Conservation (phyloP, 2,113 vertebrate genomes). For the Paralichthys olivaceus region DNA sequence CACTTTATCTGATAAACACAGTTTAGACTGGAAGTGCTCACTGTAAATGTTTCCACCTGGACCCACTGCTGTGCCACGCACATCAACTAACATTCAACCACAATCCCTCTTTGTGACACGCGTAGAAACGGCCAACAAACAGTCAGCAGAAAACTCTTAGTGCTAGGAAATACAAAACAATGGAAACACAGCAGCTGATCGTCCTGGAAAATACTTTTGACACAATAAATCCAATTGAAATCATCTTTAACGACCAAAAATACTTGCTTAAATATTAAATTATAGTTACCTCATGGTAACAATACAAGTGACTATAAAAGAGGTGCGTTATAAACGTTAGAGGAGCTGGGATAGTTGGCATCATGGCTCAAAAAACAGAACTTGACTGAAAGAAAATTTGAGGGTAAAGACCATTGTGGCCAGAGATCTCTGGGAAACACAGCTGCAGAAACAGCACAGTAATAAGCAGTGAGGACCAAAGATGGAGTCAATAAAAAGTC, state of each 20-base stretch:
- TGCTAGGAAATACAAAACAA: background rate
- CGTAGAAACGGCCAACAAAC: background rate
- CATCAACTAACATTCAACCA: constrained; percentile 13
- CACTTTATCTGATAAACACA: constrained; percentile 63
- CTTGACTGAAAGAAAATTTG: background rate
- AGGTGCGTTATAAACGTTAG: background rate
- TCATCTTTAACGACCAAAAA: background rate
- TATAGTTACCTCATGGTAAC: background rate
- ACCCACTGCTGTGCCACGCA: constrained; percentile 34
- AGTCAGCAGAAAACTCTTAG: background rate
- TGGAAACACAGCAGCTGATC: background rate
- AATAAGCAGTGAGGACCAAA: constrained; percentile 3
- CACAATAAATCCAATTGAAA: background rate
- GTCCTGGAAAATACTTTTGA: background rate
- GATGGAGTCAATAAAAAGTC: constrained; percentile 3
- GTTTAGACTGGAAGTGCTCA: constrained; percentile 55
- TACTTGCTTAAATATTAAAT: background rate
- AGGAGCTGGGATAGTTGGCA: background rate
- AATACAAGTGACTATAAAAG: background rate
- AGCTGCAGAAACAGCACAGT: background rate
- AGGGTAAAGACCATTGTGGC: background rate
- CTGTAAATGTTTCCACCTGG: constrained; percentile 67
- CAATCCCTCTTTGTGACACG: constrained; percentile 5
- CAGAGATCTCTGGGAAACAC: background rate
- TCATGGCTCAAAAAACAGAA: background rate